Conservation (phyloP, 2,888 invertebrate species). For the Coleophora deauratella region DNA sequence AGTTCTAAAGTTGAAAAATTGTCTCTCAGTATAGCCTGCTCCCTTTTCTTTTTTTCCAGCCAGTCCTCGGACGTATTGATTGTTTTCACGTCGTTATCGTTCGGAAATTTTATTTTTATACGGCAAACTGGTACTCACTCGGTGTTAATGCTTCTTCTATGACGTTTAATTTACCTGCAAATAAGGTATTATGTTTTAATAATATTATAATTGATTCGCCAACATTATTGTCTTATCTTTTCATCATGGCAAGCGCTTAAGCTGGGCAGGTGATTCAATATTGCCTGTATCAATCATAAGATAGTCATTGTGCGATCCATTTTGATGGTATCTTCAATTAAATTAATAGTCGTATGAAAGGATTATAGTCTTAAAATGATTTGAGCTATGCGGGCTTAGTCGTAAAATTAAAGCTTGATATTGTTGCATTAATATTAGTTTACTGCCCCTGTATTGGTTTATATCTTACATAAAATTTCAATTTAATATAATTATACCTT, state of each 20-base stretch:
- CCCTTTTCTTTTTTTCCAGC: constrained; percentile 23
- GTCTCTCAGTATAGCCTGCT: constrained; percentile 28
- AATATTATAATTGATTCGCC: background rate
- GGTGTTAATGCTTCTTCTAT: constrained; percentile 14
- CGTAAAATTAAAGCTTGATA: constrained; percentile 48
- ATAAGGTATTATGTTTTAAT: constrained; percentile 9
- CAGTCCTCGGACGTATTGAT: constrained; percentile 6
- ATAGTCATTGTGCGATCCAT: no score
- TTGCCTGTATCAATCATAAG: constrained; percentile 1
- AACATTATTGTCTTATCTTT: background rate
- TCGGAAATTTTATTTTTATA: background rate
- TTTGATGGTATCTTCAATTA: constrained; percentile 5
- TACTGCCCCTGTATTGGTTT: constrained; percentile 51
- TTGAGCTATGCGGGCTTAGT: constrained; percentile 42
- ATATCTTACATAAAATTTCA: constrained; percentile 41
- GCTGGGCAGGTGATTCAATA: constrained; percentile 5
- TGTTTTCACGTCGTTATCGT: constrained; percentile 1
- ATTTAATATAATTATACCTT: constrained; percentile 27
- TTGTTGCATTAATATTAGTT: constrained; percentile 42
- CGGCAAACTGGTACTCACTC: constrained; percentile 26
- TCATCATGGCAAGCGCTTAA: background rate
- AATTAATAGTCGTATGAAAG: constrained; percentile 16
- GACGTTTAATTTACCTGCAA: constrained; percentile 42
- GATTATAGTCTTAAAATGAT: constrained; percentile 22
- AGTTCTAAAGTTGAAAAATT: constrained; percentile 54